Conservation (phyloP, 2,888 invertebrate species). For the Meta bourneti region DNA sequence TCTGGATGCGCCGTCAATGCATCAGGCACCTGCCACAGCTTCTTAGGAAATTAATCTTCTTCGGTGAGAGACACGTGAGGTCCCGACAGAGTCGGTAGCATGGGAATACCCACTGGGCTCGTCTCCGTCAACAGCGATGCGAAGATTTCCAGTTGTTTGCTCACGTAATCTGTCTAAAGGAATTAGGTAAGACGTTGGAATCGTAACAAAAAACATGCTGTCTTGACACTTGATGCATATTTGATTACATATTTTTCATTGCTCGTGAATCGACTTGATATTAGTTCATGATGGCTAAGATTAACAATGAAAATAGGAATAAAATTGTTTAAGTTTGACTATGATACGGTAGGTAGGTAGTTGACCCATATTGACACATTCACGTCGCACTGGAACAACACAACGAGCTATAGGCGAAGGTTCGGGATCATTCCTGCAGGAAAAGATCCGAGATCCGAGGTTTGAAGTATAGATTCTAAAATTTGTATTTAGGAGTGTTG, state of each 20-base stretch:
- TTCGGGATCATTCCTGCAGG: too few species aligned
- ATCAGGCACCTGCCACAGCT: conserved; percentile 13
- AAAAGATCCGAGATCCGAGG: too few species aligned
- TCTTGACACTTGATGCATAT: background rate
- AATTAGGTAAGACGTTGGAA: background rate
- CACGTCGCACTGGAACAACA: too few species aligned
- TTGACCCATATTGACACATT: too few species aligned
- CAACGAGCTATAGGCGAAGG: too few species aligned
- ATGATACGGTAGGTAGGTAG: too few species aligned
- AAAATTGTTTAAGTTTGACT: too few species aligned
- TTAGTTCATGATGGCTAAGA: background rate
- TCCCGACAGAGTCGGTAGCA: background rate
- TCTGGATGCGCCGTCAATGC: conserved; percentile 10
- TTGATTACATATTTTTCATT: background rate
- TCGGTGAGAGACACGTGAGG: background rate
- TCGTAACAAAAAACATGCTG: background rate
- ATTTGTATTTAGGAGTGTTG: too few species aligned
- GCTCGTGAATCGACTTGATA: background rate
- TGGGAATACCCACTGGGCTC: background rate
- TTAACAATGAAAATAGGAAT: too few species aligned
- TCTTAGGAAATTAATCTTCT: conserved; percentile 52
- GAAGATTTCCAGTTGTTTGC: too few species aligned
- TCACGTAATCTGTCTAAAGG: background rate
- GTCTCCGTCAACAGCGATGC: background rate
- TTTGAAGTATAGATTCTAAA: too few species aligned